Evolutionary conservation across 2,113 vertebrate species (phyloP).

Genomic region (Otolemur garnettii): DNA sequence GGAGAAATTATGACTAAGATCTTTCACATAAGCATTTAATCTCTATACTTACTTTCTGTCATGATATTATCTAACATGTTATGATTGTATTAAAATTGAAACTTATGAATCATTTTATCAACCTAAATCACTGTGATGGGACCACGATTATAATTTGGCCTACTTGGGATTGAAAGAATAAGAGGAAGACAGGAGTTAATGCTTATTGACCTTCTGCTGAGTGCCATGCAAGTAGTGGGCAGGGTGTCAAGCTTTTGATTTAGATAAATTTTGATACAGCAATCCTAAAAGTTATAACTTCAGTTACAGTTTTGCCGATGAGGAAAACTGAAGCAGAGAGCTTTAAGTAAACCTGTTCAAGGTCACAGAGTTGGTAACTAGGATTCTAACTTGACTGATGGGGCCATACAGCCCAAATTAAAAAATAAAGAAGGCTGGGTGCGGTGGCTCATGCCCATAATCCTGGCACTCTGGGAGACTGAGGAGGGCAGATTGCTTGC

Average conservation of each 20-base stretch:
- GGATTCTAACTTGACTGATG: background rate
- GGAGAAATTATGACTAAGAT: background rate
- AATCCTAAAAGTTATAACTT: background rate
- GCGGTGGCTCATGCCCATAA: too few relatives aligned
- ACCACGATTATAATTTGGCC: background rate
- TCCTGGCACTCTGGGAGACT: too few relatives aligned
- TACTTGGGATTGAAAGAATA: background rate
- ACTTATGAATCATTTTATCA: background rate
- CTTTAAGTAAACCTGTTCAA: background rate
- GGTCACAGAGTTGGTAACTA: background rate
- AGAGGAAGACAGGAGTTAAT: background rate
- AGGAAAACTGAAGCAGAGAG: background rate
- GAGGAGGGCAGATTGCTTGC: too few relatives aligned
- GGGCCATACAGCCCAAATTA: background rate
- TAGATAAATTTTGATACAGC: background rate
- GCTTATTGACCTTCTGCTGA: background rate
- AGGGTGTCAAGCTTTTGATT: background rate
- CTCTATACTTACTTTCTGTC: background rate
- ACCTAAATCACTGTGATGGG: background rate
- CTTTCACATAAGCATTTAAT: conserved; percentile 29
- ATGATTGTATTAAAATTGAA: background rate
- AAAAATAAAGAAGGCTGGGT: too few relatives aligned
- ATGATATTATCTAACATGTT: background rate
- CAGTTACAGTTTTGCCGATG: background rate
- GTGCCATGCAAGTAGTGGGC: background rate